Evolutionary conservation across 2,888 invertebrate species (phyloP).

Genomic region (Diplazon laetatorius): DNA sequence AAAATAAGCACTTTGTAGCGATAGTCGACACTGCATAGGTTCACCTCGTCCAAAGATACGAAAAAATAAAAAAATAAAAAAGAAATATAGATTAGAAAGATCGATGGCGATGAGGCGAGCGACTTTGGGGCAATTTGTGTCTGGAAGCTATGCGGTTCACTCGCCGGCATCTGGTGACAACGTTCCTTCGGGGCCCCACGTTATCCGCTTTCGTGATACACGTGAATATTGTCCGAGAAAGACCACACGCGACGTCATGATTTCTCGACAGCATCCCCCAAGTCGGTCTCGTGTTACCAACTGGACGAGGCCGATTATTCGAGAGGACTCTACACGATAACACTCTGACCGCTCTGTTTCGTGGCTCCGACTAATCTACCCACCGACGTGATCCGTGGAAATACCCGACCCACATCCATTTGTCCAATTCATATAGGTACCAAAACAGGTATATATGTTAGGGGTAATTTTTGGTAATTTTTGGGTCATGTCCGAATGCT

Average conservation of each 20-base stretch:
- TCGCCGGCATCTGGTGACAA: neutral
- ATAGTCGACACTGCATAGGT: neutral
- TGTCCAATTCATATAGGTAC: no score
- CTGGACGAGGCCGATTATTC: neutral
- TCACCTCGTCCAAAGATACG: neutral
- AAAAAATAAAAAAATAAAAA: neutral
- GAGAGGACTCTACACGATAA: neutral
- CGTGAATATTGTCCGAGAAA: neutral
- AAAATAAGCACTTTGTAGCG: neutral
- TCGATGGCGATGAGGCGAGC: slow-evolving; percentile 25
- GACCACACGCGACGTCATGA: slow-evolving; percentile 11
- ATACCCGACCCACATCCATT: no score
- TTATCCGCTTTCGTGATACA: slow-evolving; percentile 4
- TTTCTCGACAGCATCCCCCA: neutral
- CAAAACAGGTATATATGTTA: no score
- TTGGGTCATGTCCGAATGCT: no score
- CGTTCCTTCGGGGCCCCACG: neutral
- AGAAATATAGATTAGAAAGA: neutral
- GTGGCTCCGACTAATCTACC: no score
- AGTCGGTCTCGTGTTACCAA: neutral
- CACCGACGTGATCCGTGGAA: no score
- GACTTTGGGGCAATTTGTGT: slow-evolving; percentile 41
- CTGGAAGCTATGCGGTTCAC: neutral
- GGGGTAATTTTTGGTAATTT: no score
- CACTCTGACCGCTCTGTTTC: neutral